These are phyloP conservation scores for Acrossocheilus fasciatus DNA, from an alignment of 2,797 vertebrate species.

Conservation along the genomic window DNA sequence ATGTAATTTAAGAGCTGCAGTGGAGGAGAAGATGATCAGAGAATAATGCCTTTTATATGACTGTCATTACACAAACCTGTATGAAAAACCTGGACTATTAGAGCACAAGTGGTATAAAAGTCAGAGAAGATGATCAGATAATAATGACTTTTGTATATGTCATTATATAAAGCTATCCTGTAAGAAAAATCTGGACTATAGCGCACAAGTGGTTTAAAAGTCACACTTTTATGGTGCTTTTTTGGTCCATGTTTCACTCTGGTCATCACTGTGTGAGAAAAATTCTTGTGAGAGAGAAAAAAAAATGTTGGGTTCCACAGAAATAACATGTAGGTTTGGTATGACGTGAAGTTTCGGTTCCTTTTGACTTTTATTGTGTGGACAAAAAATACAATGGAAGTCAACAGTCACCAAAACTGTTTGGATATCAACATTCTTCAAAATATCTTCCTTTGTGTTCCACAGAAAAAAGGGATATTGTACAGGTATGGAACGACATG, in stretches of 20 bases:
- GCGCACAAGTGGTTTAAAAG: background rate
- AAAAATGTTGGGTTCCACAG: background rate
- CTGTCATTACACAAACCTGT: background rate
- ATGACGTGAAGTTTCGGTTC: background rate
- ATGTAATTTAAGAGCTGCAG: background rate
- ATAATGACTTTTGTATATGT: background rate
- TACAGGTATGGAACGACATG: background rate
- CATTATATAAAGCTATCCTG: background rate
- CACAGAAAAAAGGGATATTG: background rate
- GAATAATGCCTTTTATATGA: background rate
- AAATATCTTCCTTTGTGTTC: background rate
- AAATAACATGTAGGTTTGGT: background rate
- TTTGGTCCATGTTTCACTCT: background rate
- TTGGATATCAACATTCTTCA: background rate
- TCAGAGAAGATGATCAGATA: background rate
- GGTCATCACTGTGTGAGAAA: background rate
- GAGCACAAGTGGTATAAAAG: background rate
- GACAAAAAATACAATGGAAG: background rate
- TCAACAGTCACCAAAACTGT: background rate
- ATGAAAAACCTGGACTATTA: background rate
- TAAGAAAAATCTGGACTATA: background rate
- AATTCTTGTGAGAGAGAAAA: background rate
- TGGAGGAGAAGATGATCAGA: background rate
- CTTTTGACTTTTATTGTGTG: background rate
- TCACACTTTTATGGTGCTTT: background rate